Evolutionary conservation across 2,888 invertebrate species (phyloP).

Genomic region (Harpagoxenus sublaevis): DNA sequence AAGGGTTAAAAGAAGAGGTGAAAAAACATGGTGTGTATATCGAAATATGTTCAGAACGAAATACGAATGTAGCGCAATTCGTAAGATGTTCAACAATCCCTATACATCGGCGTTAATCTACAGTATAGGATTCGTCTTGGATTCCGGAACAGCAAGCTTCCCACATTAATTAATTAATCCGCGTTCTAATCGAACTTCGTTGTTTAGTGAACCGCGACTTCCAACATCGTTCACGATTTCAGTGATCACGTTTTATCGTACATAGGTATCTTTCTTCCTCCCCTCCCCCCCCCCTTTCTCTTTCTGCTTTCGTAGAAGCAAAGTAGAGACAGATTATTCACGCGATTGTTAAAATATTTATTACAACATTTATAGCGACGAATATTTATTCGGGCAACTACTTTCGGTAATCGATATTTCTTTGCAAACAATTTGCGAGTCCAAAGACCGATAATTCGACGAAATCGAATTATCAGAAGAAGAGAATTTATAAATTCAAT

Average conservation of each 20-base stretch:
- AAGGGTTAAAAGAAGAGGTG: not conserved
- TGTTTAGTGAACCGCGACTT: conserved; percentile 78
- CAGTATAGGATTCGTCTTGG: conserved; percentile 37
- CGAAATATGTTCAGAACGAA: conserved; percentile 18
- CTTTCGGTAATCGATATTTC: not conserved
- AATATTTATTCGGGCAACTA: not conserved
- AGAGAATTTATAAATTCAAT: not conserved
- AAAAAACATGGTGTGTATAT: not conserved
- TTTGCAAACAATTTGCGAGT: not conserved
- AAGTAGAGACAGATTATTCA: not conserved
- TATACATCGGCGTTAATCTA: conserved; percentile 35
- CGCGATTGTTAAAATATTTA: conserved; percentile 25
- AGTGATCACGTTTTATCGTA: conserved; percentile 47
- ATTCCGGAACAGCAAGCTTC: conserved; percentile 62
- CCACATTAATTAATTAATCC: conserved; percentile 81
- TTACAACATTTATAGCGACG: conserved; percentile 4
- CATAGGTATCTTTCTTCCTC: not conserved
- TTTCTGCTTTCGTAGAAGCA: conserved; percentile 21
- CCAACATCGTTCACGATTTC: conserved; percentile 48
- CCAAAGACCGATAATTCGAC: not conserved
- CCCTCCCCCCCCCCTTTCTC: not conserved
- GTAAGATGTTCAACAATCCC: conserved; percentile 47
- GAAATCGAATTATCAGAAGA: not conserved
- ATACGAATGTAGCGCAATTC: not conserved
- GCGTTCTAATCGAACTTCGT: conserved; percentile 81